Conservation (phyloP, 1,140 invertebrate genomes). For the Adelges cooleyi region DNA sequence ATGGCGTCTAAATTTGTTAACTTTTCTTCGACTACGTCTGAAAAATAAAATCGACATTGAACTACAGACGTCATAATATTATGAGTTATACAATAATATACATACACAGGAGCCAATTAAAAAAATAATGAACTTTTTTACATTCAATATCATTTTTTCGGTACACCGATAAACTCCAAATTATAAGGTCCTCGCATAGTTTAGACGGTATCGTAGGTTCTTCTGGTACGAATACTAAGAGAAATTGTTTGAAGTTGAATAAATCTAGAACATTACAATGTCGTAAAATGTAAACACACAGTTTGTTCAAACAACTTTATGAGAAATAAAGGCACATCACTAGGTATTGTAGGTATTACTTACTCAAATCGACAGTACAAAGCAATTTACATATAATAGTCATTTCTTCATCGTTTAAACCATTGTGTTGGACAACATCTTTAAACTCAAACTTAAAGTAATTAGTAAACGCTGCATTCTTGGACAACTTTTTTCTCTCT, state of each 20-base stretch:
- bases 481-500: conserved; percentile 15
- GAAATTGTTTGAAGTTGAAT: neutral
- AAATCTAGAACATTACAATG: too few relatives aligned
- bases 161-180: conserved; percentile 1
- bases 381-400: conserved; percentile 12
- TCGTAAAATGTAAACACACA: too few relatives aligned
- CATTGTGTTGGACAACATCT: conserved; percentile 17
- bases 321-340: too few relatives aligned
- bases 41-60: neutral
- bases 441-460: conserved; percentile 22
- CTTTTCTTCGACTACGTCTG: conserved; percentile 23
- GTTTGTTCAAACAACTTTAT: too few relatives aligned
- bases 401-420: conserved; percentile 5
- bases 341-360: neutral
- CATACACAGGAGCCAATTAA: conserved; percentile 14
- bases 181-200: conserved; percentile 13
- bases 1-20: conserved; percentile 8
- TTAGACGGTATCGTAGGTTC: conserved; percentile 1
- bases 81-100: neutral
- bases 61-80: too few relatives aligned
- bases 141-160: neutral
- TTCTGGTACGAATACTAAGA: conserved; percentile 18
- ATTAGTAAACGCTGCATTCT: neutral
- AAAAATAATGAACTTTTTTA: neutral
- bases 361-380: conserved; percentile 13